These are phyloP conservation scores for Acrocephalus scirpaceus DNA, from an alignment of 2,797 vertebrate species.

Conservation along the genomic window DNA sequence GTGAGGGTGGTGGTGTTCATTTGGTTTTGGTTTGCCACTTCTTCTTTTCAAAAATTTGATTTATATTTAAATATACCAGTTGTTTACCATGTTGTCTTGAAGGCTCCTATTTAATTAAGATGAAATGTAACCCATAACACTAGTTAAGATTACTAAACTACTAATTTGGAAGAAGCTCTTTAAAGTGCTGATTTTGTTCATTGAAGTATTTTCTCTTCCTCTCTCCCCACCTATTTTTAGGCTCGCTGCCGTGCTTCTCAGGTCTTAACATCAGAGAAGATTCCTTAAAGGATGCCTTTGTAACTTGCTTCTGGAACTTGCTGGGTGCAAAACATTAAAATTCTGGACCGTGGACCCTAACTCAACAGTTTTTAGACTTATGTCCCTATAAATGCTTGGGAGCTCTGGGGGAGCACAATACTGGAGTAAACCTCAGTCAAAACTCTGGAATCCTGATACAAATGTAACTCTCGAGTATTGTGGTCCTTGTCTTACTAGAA, in stretches of 20 bases:
- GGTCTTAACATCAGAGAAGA: slow-evolving; percentile 84
- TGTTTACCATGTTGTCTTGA: background rate
- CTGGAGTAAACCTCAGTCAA: background rate
- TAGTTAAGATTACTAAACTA: background rate
- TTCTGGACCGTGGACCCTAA: background rate
- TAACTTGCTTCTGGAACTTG: background rate
- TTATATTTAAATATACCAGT: background rate
- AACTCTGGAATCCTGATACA: background rate
- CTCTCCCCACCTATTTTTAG: slow-evolving; percentile 70
- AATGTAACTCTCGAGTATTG: background rate
- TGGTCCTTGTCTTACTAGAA: background rate
- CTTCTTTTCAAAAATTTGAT: background rate
- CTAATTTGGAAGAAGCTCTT: background rate
- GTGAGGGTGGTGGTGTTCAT: fast-evolving
- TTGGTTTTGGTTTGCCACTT: background rate
- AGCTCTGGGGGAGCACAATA: background rate
- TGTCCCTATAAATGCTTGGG: background rate
- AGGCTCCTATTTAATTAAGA: background rate
- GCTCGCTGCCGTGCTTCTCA: slow-evolving; percentile 80
- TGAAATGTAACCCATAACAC: background rate
- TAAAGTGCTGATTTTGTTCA: background rate
- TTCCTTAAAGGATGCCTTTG: slow-evolving; percentile 80
- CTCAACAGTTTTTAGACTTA: background rate
- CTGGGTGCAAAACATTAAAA: background rate
- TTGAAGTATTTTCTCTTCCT: background rate